Base-by-base conservation (phyloP, 2,797 vertebrate genomes). In the Oryzias sinensis region DNA sequence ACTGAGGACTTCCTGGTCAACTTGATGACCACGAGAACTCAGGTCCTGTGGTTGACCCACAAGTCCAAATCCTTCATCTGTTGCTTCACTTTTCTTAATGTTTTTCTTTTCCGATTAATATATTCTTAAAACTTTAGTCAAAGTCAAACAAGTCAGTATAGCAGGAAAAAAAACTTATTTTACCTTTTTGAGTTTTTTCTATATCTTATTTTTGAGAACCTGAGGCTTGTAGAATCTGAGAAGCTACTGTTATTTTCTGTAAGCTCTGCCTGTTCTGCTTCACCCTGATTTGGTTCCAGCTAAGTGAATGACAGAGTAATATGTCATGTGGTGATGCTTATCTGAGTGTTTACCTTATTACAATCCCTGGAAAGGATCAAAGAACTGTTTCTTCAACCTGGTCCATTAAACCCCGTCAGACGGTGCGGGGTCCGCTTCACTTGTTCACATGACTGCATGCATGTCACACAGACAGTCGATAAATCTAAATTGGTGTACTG, bases 401-500 rank as follows among this genome's bases (percentile, higher is more conserved):
- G 20, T 46, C 3, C 20, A 18, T 18, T 11, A 46, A 46, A 20
- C 17, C 11, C 33, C 11, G 44, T 46, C 4, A 7, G 13, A 46
- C 20, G 17, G 17, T 20, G 13, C 4, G 20, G 44, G 17, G 16
- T 20, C 7, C 20, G 9, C 17, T 46, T 46, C 17, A 37, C 44
- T 46, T 46, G 13, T 20, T 46, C 44, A 13, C 44, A 20, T 20
- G 44, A 46, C 44, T 20, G 17, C 20, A n/a, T 20, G 18, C 9
- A 46, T 46, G 20, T 20, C 72, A 59, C 69, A 68, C 69, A 74
- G 80, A 80, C 68, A 59, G 54, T 48, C 74, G 59, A 74, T 79
- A 69, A 65, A 79, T 73, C 33, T 41, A 62, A 72, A 67, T 51
- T 3, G 16, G 53, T 66, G 54, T 27, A 22, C 37, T 37, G 61